Evolutionary conservation across 2,888 invertebrate genomes (phyloP), one percentile per base, ranked within the genome.

Genomic region (Heteromyza rotundicornis): DNA sequence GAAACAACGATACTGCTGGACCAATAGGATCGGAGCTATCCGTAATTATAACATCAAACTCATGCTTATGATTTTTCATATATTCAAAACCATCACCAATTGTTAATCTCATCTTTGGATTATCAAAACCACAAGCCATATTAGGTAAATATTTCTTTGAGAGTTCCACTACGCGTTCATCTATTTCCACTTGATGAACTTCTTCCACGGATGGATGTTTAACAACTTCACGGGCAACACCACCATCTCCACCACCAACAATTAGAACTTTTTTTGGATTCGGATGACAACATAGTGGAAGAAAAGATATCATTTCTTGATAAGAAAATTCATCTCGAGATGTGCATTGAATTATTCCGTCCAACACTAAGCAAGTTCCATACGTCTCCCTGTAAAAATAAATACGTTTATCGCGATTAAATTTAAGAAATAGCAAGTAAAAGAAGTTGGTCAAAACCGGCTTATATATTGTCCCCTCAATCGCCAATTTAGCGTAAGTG

Each of bases 11-110:
- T 10, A 87, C 86, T 0, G 90, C 90, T 0, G 90, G 90, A 0
- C 98, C 98, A 24, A 98, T 87, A 0, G 98, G 98, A 85, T 99
- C 99, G 44, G 97, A 96, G 67, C 97, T 97, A 81, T 99, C 99
- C 0, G 98, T 99, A 60, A 99, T 97, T 68, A 99, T 96, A 49
- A 99, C 94, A 84, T 99, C 99, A 81, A 95, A 99, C 82, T 93
- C 90, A 44, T 89, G 86, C 61, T 86, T 86, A 78, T 96, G 92
- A 57, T 91, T 87, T 75, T 92, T 91, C 89, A 99, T 92, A 82
- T 94, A 99, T 71, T 96, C 92, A 79, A 96, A 96, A 0, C 99
- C 99, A 82, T 99, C 98, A 0, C 93, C 93, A 47, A 97, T 90
- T 76, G 90, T 89, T 0, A 99, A 84, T 0, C 86, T 89, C 19